These are phyloP conservation scores for Mystacornis crossleyi DNA, from an alignment of 2,113 vertebrate species.

Conservation along the genomic window DNA sequence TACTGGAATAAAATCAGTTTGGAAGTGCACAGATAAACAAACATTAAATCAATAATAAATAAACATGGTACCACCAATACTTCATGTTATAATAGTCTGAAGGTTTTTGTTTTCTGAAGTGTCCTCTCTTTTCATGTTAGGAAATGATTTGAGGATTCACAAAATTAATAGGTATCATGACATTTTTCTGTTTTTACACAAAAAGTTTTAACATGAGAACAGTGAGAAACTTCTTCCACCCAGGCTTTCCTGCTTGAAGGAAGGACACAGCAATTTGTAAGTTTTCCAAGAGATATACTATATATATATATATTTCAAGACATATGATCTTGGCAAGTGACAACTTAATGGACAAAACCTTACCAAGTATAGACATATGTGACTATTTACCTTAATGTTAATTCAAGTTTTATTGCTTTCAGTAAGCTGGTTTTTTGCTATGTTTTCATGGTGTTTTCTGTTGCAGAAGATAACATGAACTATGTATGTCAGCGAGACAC, in stretches of 20 bases:
- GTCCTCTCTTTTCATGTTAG: neutral
- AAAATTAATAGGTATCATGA: neutral
- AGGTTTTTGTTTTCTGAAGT: neutral
- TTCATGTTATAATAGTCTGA: neutral
- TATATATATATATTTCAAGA: neutral
- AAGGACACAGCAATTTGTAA: neutral
- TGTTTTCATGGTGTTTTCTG: neutral
- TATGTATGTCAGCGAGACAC: neutral
- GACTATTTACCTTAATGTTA: neutral
- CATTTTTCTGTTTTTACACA: neutral
- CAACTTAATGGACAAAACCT: neutral
- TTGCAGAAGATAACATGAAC: neutral
- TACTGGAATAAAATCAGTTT: neutral
- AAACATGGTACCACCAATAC: neutral
- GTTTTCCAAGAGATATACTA: neutral
- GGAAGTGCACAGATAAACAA: neutral
- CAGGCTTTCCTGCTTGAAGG: neutral
- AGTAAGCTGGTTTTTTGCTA: neutral
- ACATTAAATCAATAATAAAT: neutral
- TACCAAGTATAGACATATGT: neutral
- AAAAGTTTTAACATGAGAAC: neutral
- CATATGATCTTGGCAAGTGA: neutral
- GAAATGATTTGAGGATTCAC: neutral
- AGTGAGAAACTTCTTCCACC: neutral
- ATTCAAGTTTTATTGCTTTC: neutral